These are phyloP conservation scores for Lordiphosa stackelbergi DNA, from an alignment of 1,140 invertebrate genomes.

Conservation along the genomic window DNA sequence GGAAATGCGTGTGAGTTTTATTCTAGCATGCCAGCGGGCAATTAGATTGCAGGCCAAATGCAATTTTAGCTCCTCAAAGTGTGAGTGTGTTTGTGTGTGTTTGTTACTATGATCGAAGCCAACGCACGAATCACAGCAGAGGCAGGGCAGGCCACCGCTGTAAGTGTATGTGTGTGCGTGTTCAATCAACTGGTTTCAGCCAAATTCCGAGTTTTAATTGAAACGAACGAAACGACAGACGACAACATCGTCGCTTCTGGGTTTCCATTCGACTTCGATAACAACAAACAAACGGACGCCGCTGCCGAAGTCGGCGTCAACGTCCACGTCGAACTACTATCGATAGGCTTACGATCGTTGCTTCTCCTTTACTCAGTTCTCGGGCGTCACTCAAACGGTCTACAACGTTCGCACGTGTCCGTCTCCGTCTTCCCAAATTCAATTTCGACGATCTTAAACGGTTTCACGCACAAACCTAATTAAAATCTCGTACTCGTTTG, in stretches of 20 bases:
- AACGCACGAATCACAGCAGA: conserved; percentile 66
- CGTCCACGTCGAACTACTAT: conserved; percentile 47
- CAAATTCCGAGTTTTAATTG: conserved; percentile 72
- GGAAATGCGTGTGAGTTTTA: conserved; percentile 34
- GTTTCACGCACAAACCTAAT: conserved; percentile 48
- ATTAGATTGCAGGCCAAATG: conserved; percentile 52
- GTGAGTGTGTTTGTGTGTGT: conserved; percentile 18
- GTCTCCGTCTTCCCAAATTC: not conserved
- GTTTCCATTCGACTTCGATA: conserved; percentile 38
- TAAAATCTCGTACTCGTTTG: conserved; percentile 17
- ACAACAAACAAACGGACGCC: conserved; percentile 16
- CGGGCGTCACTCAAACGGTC: conserved; percentile 58
- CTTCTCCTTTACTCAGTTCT: conserved; percentile 46
- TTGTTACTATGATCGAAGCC: conserved; percentile 46
- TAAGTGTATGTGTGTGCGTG: conserved; percentile 45
- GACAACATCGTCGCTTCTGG: conserved; percentile 42
- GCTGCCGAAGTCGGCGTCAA: conserved; percentile 11
- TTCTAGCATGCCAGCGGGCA: conserved; percentile 60
- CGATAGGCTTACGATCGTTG: conserved; percentile 60
- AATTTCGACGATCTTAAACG: conserved; percentile 14
- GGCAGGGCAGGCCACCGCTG: conserved; percentile 27
- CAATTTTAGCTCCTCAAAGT: conserved; percentile 31
- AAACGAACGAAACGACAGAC: conserved; percentile 47
- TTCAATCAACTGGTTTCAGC: conserved; percentile 65
- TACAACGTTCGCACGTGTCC: conserved; percentile 19